Conservation (phyloP, 92 coral and sea anemone genomes). For the Ricordea florida region DNA sequence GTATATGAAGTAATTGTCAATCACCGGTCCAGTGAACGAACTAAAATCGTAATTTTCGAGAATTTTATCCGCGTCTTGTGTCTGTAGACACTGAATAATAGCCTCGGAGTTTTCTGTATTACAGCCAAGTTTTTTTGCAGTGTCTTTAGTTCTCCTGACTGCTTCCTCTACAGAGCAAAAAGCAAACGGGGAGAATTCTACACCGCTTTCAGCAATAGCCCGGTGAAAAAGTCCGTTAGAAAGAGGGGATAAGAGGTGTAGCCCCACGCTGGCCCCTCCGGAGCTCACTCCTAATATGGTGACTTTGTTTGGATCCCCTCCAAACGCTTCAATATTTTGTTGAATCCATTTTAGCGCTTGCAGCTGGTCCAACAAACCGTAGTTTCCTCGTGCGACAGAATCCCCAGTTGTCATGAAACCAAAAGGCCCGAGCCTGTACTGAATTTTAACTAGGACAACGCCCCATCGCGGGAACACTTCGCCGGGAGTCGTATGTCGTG, state of each 20-base stretch:
- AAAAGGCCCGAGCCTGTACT: constrained; percentile 80
- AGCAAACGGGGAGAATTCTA: constrained; percentile 89
- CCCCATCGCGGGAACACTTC: constrained; percentile 66
- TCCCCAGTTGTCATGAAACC: constrained; percentile 79
- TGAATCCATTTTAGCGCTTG: constrained; percentile 83
- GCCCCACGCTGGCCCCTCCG: constrained; percentile 93
- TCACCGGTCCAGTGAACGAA: constrained; percentile 49
- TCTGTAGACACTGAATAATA: constrained; percentile 63
- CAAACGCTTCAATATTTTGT: constrained; percentile 73
- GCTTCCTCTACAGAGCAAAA: constrained; percentile 62
- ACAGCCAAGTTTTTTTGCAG: constrained; percentile 63
- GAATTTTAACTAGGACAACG: constrained; percentile 72
- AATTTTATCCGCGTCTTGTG: constrained; percentile 44
- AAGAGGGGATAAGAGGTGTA: constrained; percentile 78
- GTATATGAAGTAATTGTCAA: constrained; percentile 56
- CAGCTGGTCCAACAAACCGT: constrained; percentile 88
- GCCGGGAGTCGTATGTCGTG: constrained; percentile 67
- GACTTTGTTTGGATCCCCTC: constrained; percentile 82
- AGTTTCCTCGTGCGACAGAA: constrained; percentile 61
- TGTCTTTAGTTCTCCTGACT: constrained; percentile 8
- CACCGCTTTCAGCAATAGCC: constrained; percentile 88
- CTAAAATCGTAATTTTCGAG: constrained; percentile 14
- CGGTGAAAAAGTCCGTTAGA: constrained; percentile 81
- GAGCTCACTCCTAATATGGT: constrained; percentile 94
- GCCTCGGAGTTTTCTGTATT: constrained; percentile 15